Base-by-base conservation (phyloP, 2,113 vertebrate species). In the Meriones unguiculatus region DNA sequence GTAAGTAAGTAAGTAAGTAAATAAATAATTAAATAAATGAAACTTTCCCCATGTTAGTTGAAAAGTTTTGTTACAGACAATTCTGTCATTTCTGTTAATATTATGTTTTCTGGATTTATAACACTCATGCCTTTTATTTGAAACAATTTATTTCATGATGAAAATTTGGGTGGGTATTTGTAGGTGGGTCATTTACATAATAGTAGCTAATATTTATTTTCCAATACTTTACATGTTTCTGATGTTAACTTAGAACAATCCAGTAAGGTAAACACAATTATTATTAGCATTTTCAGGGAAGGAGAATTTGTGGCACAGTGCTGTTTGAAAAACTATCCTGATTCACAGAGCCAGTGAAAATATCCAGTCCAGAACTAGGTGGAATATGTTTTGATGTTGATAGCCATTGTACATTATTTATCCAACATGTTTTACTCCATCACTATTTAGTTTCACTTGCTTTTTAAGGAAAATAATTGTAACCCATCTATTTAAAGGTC, bases 381-480 rank as follows among this genome's bases (percentile, higher is more conserved):
- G 20, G 65, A 2, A n/a, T 54, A 32, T 10, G 87, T 87, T 65
- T 28, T 75, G 57, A 90, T 69, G 52, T 87, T 82, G 4, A 41
- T 24, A 7, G 18, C 8, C 10, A 32, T 22, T 73, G 70, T 41
- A 3, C 3, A 14, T 50, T 18, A 67, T 17, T 46, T n/a, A 54
- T 35, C 7, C 46, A 25, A 38, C 52, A 85, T 18, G 1, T 30
- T 75, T 88, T 73, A 50, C 78, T 5, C 13, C 7, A 32, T 30
- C 5, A 1, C 6, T 70, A 65, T 64, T 65, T 30, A 73, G 5
- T 84, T 84, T 41, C 41, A 85, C 5, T 89, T 38, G 30, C 3
- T 91, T 70, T 95, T 95, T 10, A 24, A 97, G 91, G 20, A 89
- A 97, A 96, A 28, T 67, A 82, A 76, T 87, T 88, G 46, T 64